These are phyloP conservation scores for Hyles euphorbiae DNA, from an alignment of 1,140 invertebrate genomes.

Conservation along the genomic window DNA sequence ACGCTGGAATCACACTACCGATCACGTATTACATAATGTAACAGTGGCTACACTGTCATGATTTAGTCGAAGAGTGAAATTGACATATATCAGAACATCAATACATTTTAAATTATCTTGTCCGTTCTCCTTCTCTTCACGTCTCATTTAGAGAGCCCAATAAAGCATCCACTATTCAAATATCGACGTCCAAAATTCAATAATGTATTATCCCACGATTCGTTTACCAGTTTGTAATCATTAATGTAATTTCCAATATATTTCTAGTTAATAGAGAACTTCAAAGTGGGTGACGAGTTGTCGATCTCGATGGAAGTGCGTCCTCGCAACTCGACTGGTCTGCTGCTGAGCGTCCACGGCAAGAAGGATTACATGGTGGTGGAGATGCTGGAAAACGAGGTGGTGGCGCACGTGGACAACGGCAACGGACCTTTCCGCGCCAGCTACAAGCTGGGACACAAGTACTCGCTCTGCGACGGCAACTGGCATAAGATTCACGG, in stretches of 20 bases:
- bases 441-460: conserved; percentile 81
- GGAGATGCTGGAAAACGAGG: conserved; percentile 90
- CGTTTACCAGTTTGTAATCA: neutral
- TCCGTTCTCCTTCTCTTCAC: too few relatives aligned
- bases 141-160: too few relatives aligned
- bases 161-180: too few relatives aligned
- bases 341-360: conserved; percentile 89
- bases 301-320: conserved; percentile 92
- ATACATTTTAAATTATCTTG: too few relatives aligned
- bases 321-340: conserved; percentile 87
- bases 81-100: too few relatives aligned
- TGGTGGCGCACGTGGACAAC: conserved; percentile 90
- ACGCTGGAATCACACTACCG: neutral
- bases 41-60: neutral
- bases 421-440: conserved; percentile 87
- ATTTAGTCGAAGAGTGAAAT: too few relatives aligned
- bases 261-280: conserved; percentile 80
- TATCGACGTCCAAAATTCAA: too few relatives aligned
- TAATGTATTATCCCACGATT: too few relatives aligned
- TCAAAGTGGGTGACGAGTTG: conserved; percentile 85
- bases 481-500: conserved; percentile 94
- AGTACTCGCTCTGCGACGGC: conserved; percentile 91
- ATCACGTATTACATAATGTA: neutral
- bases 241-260: conserved; percentile 6
- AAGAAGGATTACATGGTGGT: conserved; percentile 89